These are phyloP conservation scores for Grallaria varia DNA, from an alignment of 2,113 vertebrate genomes.

Conservation along the genomic window DNA sequence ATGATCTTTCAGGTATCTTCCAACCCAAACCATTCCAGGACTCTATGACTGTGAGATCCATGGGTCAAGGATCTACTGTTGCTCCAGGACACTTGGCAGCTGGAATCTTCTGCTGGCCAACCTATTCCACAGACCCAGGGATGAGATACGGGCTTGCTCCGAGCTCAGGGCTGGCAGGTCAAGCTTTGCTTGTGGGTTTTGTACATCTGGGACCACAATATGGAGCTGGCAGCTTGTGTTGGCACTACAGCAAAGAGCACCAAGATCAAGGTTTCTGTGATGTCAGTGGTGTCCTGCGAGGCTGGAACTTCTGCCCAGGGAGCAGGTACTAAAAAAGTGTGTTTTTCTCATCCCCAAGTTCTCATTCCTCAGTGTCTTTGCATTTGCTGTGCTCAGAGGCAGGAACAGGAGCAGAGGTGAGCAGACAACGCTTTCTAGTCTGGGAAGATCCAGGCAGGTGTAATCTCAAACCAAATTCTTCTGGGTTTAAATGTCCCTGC, in stretches of 20 bases:
- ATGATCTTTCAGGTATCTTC: background rate
- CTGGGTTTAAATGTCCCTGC: background rate
- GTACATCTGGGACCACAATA: background rate
- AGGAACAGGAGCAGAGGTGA: background rate
- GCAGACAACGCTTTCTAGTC: background rate
- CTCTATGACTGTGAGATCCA: background rate
- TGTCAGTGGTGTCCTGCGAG: background rate
- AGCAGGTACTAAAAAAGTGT: background rate
- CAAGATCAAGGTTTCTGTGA: background rate
- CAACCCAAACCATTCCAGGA: background rate
- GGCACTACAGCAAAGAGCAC: background rate
- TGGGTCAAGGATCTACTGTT: background rate
- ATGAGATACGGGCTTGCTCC: background rate
- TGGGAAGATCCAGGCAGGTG: background rate
- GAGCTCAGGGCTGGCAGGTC: background rate
- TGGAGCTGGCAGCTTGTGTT: background rate
- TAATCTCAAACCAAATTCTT: background rate
- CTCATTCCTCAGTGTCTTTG: background rate
- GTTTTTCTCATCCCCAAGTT: background rate
- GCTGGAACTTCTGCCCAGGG: background rate
- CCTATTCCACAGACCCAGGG: background rate
- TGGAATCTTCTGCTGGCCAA: background rate
- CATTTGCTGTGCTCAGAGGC: background rate
- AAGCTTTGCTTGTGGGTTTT: background rate
- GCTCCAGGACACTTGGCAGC: background rate